phyloP scores from a whole-genome alignment of 2,888 invertebrate genomes.

The Pammene fasciana region DNA sequence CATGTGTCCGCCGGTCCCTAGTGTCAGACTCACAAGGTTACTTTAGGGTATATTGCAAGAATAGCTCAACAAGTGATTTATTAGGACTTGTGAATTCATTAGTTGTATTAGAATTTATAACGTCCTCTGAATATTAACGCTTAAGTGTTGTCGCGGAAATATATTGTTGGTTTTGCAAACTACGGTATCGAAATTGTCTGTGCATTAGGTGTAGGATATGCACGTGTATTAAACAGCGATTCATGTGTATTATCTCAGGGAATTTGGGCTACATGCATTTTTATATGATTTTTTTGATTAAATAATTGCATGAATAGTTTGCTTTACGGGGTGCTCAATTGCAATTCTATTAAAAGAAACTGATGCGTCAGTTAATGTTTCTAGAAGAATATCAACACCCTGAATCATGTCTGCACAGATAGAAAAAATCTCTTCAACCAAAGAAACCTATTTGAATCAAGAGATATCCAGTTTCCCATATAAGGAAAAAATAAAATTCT shows the following conservation, averaged over 20 bases:
- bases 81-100: conserved; percentile 27
- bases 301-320: too few relatives aligned
- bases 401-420: too few relatives aligned
- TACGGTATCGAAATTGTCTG: not conserved
- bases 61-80: conserved; percentile 44
- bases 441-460: too few relatives aligned
- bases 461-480: too few relatives aligned
- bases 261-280: too few relatives aligned
- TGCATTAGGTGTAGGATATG: not conserved
- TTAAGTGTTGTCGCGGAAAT: not conserved
- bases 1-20: conserved; percentile 42
- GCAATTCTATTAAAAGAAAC: too few relatives aligned
- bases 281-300: too few relatives aligned
- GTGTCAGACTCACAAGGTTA: conserved; percentile 51
- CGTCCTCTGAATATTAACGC: conserved; percentile 4
- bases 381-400: too few relatives aligned
- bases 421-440: too few relatives aligned
- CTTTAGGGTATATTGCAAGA: conserved; percentile 48
- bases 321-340: too few relatives aligned
- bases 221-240: not conserved
- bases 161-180: not conserved
- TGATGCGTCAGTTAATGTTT: too few relatives aligned
- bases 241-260: not conserved
- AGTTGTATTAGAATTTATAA: conserved; percentile 27
- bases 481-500: too few relatives aligned